Percentiles rank a stretch among this genome's conserved stretches.
Evolutionary conservation across 2,113 vertebrate species (phyloP).

Genomic region (Engraulis encrasicolus): DNA sequence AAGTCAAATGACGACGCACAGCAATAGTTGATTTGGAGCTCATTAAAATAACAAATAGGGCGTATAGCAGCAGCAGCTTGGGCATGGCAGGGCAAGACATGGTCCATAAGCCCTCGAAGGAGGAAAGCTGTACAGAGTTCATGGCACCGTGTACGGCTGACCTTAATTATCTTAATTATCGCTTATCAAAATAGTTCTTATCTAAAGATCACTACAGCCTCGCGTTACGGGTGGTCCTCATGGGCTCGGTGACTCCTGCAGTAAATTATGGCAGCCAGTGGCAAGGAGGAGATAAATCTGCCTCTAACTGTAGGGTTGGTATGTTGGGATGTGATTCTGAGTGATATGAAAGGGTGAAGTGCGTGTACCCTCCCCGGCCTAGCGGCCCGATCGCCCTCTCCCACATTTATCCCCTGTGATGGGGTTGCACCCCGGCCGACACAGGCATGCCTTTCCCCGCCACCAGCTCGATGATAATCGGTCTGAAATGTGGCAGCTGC

Average conservation of each 20-base stretch:
- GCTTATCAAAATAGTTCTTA: background rate
- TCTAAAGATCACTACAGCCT: background rate
- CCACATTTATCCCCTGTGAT: constrained; percentile 63
- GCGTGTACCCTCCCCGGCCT: background rate
- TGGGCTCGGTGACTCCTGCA: background rate
- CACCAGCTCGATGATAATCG: constrained; percentile 56
- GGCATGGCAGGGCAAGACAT: too few species aligned
- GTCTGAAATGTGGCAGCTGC: constrained; percentile 57
- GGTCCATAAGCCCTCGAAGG: too few species aligned
- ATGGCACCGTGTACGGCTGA: background rate
- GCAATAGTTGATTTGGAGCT: background rate
- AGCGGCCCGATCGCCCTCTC: constrained; percentile 46
- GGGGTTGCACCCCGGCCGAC: constrained; percentile 50
- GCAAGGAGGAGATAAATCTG: background rate
- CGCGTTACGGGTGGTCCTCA: background rate
- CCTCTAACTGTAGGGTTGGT: background rate
- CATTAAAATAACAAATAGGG: background rate
- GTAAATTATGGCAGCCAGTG: background rate
- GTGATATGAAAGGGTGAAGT: background rate
- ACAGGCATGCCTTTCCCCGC: constrained; percentile 58
- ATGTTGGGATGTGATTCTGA: background rate
- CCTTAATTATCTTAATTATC: background rate
- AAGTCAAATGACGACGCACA: background rate
- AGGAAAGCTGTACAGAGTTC: too few species aligned
- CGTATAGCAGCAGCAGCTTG: too few species aligned